Base-by-base conservation (phyloP, 2,113 vertebrate genomes). In the Siniperca chuatsi region DNA sequence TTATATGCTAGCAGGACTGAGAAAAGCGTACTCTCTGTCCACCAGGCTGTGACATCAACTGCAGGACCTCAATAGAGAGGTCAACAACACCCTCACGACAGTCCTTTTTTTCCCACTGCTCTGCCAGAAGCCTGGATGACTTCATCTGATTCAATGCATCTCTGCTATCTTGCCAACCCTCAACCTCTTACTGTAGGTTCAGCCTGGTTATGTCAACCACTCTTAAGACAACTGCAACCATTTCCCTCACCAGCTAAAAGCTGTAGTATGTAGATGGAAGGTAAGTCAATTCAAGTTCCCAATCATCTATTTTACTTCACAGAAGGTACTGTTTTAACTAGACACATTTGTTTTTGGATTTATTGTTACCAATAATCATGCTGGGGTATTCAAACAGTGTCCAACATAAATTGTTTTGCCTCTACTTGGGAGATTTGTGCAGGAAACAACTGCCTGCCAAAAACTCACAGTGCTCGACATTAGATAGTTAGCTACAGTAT, bases 61-160 rank as follows among this genome's bases (percentile, higher is more conserved):
- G 69, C 48, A 73, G 61, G 61, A 64, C 33, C 25, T 70, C 4
- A 60, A 16, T 15, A 74, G 18, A 75, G 33, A 69, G 72, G 64
- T 23, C 7, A 70, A 21, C 42, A 61, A 29, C 29, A 29, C 50
- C 8, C 54, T 54, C 46, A 48, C 29, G 33, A 44, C 61, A 64
- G 54, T 67, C 57, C 23, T 76, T 50, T 86, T 80, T 83, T n/a
- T 68, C 42, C 58, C 29, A 66, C 66, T 62, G 11, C 35, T 79
- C 35, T 37, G 29, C 29, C 29, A 29, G 29, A 78, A 75, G 70
- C 54, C 80, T 1, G 1, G n/a, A 48, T 60, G 18, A 69, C 44
- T 81, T 78, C 52, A 85, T 87, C 15, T 71, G 40, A 60, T 71
- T 81, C 25, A 37, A 12, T 64, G 52, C 12, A 1, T 72, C 60